Evolutionary conservation across 2,888 invertebrate species (phyloP), one percentile per base, ranked within the genome.

Genomic region (Leptinotarsa peninsularis): DNA sequence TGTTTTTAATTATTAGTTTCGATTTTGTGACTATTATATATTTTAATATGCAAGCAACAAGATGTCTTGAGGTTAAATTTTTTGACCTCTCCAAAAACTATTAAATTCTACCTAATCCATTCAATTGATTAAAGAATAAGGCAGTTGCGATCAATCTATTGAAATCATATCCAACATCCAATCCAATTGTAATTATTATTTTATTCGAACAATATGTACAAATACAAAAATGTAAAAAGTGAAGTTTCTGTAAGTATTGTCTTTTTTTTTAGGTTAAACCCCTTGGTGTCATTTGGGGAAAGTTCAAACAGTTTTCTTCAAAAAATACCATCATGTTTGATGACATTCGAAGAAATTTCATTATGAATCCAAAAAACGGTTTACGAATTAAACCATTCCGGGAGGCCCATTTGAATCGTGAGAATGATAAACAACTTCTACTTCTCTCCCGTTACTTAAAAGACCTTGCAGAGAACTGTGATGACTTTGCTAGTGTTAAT

Each of bases 291-390:
- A 97, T 99, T 79, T 99, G 98, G 98, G 98, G 98, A 17, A 96
- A 97, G 85, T 98, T 93, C 86, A 91, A 94, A 1, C 96, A 98
- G 85, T 98, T 96, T 88, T 94, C 92, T 67, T 90, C 94, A 0
- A 95, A 94, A 85, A 99, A 99, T 87, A 98, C 98, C 0, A 97
- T 99, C 79, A 99, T 99, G 98, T 96, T 99, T 84, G 98, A 99
- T 86, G 98, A 99, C 84, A 95, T 98, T 56, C 90, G 98, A 72
- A 91, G 98, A 82, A 99, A 99, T 88, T 99, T 99, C 85, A 92
- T 98, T 56, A 98, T 99, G 98, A 99, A 99, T 88, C 98, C 98
- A 0, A 95, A 95, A 83, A 96, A 95, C 76, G 98, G 98, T 0
- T 89, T 98, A 0, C 94, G 94, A 88, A 98, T 98, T 83, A 91